These are phyloP conservation scores for Cotesia typhae DNA, from an alignment of 1,140 invertebrate genomes.

Conservation along the genomic window DNA sequence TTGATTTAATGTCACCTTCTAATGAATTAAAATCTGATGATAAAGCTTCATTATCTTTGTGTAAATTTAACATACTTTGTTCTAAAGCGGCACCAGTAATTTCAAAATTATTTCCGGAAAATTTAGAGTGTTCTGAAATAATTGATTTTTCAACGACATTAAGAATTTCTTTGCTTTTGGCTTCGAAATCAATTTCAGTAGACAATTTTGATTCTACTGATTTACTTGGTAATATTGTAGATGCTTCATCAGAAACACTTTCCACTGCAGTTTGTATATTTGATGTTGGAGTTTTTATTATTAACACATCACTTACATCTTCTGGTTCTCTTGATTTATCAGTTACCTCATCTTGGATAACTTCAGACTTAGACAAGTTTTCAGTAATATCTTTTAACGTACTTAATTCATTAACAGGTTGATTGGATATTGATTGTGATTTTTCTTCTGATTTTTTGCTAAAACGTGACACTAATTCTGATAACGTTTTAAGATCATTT, in stretches of 20 bases:
- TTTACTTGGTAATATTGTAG: constrained; percentile 41
- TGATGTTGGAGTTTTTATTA: background rate
- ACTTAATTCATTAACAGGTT: constrained; percentile 39
- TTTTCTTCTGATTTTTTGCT: constrained; percentile 55
- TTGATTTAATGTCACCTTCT: constrained; percentile 49
- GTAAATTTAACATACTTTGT: constrained; percentile 47
- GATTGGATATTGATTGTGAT: constrained; percentile 16
- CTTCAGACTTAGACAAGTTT: constrained; percentile 44
- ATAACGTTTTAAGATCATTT: constrained; percentile 58
- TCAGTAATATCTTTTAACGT: constrained; percentile 57
- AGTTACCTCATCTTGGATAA: constrained; percentile 2
- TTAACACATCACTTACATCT: background rate
- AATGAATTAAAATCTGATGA: constrained; percentile 48
- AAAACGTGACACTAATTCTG: constrained; percentile 60
- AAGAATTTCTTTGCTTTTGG: constrained; percentile 57
- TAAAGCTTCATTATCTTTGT: constrained; percentile 49
- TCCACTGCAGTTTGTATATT: background rate
- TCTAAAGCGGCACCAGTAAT: constrained; percentile 46
- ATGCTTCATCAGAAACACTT: constrained; percentile 40
- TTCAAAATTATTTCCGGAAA: constrained; percentile 43
- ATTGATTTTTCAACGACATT: constrained; percentile 60
- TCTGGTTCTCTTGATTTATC: background rate
- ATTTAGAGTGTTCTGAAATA: constrained; percentile 51
- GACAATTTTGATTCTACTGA: constrained; percentile 33
- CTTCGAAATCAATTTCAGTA: constrained; percentile 54